A percentile compares a stretch with the other conserved stretches of the same genome.
Conservation (phyloP, 2,797 vertebrate species). For the Melanotaenia nigrans region DNA sequence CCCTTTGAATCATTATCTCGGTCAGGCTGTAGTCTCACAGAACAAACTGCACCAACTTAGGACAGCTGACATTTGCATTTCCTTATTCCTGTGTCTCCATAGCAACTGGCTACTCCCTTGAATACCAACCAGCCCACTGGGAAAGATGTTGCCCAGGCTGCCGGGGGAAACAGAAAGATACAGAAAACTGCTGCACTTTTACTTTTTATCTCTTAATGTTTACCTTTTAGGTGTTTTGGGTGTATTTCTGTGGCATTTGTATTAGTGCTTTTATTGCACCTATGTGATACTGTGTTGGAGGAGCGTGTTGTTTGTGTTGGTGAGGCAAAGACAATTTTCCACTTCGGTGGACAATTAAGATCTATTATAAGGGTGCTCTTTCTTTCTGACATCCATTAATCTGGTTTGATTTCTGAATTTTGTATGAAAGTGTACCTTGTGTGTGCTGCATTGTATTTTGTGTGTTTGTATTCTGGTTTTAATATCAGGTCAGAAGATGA, state of each 20-base stretch:
- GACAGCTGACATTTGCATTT: constrained; percentile 80
- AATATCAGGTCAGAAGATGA: constrained; percentile 53
- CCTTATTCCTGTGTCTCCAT: constrained; percentile 76
- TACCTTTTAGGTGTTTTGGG: too few species aligned
- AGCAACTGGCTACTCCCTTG: constrained; percentile 77
- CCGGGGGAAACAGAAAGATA: constrained; percentile 56
- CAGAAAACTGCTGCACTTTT: constrained; percentile 18
- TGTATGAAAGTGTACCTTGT: neutral
- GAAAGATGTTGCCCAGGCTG: constrained; percentile 59
- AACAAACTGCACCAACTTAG: constrained; percentile 74
- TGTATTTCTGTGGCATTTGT: too few species aligned
- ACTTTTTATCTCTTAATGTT: too few species aligned
- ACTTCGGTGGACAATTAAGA: too few species aligned
- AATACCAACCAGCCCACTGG: constrained; percentile 77
- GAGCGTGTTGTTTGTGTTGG: too few species aligned
- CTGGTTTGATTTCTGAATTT: constrained; percentile 30
- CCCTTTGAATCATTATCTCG: constrained; percentile 60
- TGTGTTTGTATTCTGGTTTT: constrained; percentile 16
- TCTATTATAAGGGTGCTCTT: constrained; percentile 12
- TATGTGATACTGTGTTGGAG: too few species aligned
- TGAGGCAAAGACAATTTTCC: too few species aligned
- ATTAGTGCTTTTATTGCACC: too few species aligned
- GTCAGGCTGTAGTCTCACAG: constrained; percentile 48
- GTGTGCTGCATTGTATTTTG: constrained; percentile 3
- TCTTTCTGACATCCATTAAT: constrained; percentile 25